Base-by-base conservation (phyloP, 2,797 vertebrate genomes). In the Sebastes steindachneri region DNA sequence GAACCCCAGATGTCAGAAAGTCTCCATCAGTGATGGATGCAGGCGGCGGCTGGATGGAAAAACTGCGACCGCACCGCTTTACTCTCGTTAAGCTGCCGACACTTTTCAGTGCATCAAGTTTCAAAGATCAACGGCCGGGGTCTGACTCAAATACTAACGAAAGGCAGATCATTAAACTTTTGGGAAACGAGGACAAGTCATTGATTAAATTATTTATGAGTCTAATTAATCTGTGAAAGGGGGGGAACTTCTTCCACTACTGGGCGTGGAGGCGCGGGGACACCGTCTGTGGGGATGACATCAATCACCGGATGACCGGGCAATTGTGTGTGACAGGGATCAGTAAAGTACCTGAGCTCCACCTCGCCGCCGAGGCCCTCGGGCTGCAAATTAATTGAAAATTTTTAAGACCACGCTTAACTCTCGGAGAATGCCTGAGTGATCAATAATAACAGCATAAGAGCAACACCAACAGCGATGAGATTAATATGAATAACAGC, bases 171-270 rank as follows among this genome's bases (percentile, higher is more conserved):
- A 92, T 95, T 96, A 93, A 94, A 95, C 88, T 91, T 94, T 93
- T 80, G 79, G 89, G 86, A 91, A 89, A 93, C 67, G 88, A 90
- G 89, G 89, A 93, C 87, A 87, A 82, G 91, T 79, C 89, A 92
- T 93, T 93, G 93, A 95, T 95, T 95, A 72, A 86, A 89, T 89
- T 89, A 88, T 95, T 93, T 94, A 95, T 91, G 91, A 83, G 88
- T 60, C 85, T 92, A 94, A 95, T 95, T 94, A 92, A 95, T 95
- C 92, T 90, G 75, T 82, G 73, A 63, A 81, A 37, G 80, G 83
- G 90, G 89, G 55, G 53, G 82, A 48, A 85, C 77, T 79, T 88
- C 71, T 88, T 85, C 79, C 77, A 75, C 80, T 45, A 60, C 29
- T 26, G 81, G 90, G 80, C 87, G 79, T 75, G 86, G 89, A 91